Evolutionary conservation across 2,888 invertebrate genomes (phyloP), one percentile per base, ranked within the genome.

Genomic region (Therioaphis trifolii): DNA sequence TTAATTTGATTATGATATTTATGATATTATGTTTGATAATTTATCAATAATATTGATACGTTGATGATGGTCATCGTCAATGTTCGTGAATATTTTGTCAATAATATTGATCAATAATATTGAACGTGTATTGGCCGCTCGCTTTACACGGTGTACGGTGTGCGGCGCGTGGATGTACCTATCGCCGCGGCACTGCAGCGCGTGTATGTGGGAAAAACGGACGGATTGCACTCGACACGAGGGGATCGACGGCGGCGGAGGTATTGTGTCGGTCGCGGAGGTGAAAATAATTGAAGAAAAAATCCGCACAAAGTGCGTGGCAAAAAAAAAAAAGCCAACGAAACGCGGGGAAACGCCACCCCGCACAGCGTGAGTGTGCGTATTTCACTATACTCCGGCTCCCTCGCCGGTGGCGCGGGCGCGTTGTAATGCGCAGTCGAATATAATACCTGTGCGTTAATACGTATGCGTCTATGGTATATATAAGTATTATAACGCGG

Each of bases 221-320:
- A 35, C 27, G 40, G 58, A 43, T 75, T 75, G 58, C 75, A 76
- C 15, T 29, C 43, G 27, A n/a, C 46, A 27, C n/a, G 58, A 12
- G 12, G 9, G 40, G 1, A 12, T 40, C 4, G n/a, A 40, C 4
- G 66, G 21, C 7, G 7, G 27, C 7, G 27, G 46, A 1, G n/a
- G 40, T 14, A 40, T 43, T 46, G 43, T 61, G 43, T 76, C 18
- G 21, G 29, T 66, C 21, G 49, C n/a, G 3, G 46, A 63, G 18
- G 79, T 71, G 58, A 29, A 61, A 71, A 80, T 71, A 72, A 79
- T 79, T 79, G 79, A 46, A 80, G 72, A 71, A 46, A 63, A 79
- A 74, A 35, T 35, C 12, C 12, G 43, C 9, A 21, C 43, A n/a
- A n/a, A 21, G n/a, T 68, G n/a, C 21, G 18, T 27, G 24, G 21